Evolutionary conservation across 2,797 vertebrate species (phyloP).

Genomic region (Cephalopachus bancanus): DNA sequence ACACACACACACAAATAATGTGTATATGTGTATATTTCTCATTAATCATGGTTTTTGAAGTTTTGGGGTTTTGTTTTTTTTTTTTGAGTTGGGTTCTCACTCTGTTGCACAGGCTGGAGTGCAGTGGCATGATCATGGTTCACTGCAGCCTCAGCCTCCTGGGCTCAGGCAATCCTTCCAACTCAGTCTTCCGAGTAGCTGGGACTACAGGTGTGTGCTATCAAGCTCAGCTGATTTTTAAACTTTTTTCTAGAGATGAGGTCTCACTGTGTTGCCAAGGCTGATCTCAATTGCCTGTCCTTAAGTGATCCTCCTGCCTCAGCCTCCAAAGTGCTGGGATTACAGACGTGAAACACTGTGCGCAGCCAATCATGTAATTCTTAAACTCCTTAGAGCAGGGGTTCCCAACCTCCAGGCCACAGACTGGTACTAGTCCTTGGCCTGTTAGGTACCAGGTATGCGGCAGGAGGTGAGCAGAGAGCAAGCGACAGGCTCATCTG

Average conservation of each 20-base stretch:
- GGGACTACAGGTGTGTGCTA: background rate
- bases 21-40: background rate
- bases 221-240: background rate
- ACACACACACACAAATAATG: background rate
- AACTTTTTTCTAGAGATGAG: background rate
- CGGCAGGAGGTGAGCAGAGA: too few relatives aligned
- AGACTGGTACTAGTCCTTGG: too few relatives aligned
- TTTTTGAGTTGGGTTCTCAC: background rate
- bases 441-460: too few relatives aligned
- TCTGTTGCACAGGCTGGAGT: background rate
- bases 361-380: too few relatives aligned
- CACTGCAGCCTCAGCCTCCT: background rate
- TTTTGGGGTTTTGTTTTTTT: too few relatives aligned
- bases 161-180: background rate
- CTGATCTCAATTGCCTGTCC: too few relatives aligned
- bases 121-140: background rate
- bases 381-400: too few relatives aligned
- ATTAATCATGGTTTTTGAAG: background rate
- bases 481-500: too few relatives aligned
- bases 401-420: too few relatives aligned
- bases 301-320: too few relatives aligned
- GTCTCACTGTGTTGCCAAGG: background rate
- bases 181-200: background rate
- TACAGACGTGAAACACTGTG: too few relatives aligned
- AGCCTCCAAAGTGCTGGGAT: too few relatives aligned